Conservation (phyloP, 2,113 vertebrate genomes). For the Microcebus griseorufus region DNA sequence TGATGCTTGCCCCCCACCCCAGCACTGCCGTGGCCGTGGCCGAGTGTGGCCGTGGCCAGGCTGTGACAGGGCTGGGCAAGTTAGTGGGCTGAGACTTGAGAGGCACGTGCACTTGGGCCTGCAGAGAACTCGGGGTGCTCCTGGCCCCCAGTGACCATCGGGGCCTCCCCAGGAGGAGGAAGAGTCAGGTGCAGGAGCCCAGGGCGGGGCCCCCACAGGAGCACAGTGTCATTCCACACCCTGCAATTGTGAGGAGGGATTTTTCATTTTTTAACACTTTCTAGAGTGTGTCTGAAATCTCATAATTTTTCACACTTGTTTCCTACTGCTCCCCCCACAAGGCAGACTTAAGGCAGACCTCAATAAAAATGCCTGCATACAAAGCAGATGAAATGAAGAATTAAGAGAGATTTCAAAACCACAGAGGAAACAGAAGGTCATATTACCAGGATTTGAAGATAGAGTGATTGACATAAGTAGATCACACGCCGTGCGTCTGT, state of each 20-base stretch:
- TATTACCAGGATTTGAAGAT: background rate
- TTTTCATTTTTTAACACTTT: background rate
- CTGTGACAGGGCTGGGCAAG: rapidly evolving
- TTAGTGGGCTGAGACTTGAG: rapidly evolving
- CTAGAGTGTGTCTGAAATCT: background rate
- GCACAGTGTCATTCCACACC: background rate
- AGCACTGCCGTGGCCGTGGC: rapidly evolving
- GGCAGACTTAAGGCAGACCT: too few relatives aligned
- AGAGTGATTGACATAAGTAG: rapidly evolving
- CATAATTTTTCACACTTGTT: background rate
- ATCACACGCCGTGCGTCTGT: too few relatives aligned
- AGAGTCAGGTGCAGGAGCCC: rapidly evolving
- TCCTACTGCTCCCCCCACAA: background rate
- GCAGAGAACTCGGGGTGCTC: rapidly evolving
- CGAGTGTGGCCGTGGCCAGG: background rate
- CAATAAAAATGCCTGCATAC: background rate
- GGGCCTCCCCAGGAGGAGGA: background rate
- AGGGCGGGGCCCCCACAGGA: rapidly evolving
- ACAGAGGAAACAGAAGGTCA: background rate
- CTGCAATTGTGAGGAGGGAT: background rate
- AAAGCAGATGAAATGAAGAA: background rate
- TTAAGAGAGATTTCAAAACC: background rate
- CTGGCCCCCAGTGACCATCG: background rate
- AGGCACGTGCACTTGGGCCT: rapidly evolving
- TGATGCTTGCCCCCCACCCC: background rate